phyloP scores from a whole-genome alignment of 2,797 vertebrate species.

The Esox lucius region DNA sequence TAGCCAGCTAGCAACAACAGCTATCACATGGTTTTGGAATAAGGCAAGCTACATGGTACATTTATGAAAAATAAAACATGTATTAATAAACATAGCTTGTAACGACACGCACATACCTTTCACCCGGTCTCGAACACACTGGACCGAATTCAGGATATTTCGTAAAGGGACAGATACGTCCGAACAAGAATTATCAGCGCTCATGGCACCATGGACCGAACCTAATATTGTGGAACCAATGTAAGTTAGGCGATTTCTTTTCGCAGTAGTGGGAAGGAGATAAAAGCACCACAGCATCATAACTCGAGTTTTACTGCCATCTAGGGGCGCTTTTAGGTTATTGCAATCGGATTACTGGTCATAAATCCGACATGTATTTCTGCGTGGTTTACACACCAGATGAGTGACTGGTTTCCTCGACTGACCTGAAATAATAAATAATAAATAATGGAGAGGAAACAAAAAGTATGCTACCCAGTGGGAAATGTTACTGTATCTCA shows the following conservation, averaged over 20 bases:
- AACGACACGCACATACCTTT: background rate
- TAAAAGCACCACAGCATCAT: background rate
- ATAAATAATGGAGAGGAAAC: too few relatives aligned
- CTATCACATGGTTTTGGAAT: background rate
- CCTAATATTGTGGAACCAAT: background rate
- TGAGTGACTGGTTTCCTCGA: too few relatives aligned
- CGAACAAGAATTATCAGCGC: background rate
- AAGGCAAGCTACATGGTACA: background rate
- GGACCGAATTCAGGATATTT: background rate
- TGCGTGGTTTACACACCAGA: too few relatives aligned
- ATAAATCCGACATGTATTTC: too few relatives aligned
- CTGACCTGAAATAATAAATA: too few relatives aligned
- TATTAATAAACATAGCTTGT: background rate
- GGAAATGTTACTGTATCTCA: too few relatives aligned
- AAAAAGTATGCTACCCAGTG: too few relatives aligned
- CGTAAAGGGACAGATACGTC: constrained; percentile 1
- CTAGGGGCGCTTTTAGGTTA: background rate
- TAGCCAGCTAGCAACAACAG: background rate
- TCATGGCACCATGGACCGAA: background rate
- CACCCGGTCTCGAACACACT: background rate
- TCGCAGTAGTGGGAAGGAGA: background rate
- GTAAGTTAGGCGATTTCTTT: background rate
- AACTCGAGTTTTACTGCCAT: background rate
- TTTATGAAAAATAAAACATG: background rate
- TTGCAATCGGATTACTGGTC: too few relatives aligned